Base-by-base conservation (phyloP, 2,797 vertebrate species). In the Falco naumanni region DNA sequence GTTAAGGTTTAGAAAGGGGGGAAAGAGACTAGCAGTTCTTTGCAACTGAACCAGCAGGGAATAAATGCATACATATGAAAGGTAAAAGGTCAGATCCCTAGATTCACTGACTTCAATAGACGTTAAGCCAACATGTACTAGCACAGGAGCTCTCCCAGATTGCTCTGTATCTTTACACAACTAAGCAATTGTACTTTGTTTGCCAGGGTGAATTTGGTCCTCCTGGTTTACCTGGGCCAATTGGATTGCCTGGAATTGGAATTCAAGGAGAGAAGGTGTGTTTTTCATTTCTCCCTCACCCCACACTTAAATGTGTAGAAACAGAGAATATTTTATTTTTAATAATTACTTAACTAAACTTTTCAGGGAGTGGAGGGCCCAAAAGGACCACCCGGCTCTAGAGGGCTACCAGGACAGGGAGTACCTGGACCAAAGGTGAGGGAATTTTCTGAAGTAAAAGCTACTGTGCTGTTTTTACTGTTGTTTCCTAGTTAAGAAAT, bases 201-300 rank as follows among this genome's bases (percentile, higher is more conserved):
- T 87, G 89, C 70, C 97, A 99, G 99, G 98, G 99, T 95, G 98
- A 99, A 69, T 41, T 98, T 16, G 99, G 98, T 59, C 98, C 98
- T 89, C 97, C 98, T 93, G 98, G 99, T 93, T 97, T 97, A 93
- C 97, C 98, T 13, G 99, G 99, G 26, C 97, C 96, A 91, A 65
- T 94, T 97, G 99, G 99, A 89, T 97, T 97, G 68, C 93, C 98
- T 94, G 98, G 98, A 85, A 95, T 95, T 90, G 99, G 98, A 94
- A 98, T 99, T 94, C 98, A 99, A 95, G 98, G 99, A 95, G 98
- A 99, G 87, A 99, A 99, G 98, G 98, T 99, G n/a, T 37, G 41
- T 24, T 91, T 91, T 88, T 86, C 45, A 59, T 34, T 87, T 86
- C 15, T 24, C 53, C 16, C 34, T 72, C 39, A 39, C 8, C 28